Percentiles rank a stretch among this genome's conserved stretches.
phyloP scores from a whole-genome alignment of 2,113 vertebrate genomes.

The Megaceryle torquata region DNA sequence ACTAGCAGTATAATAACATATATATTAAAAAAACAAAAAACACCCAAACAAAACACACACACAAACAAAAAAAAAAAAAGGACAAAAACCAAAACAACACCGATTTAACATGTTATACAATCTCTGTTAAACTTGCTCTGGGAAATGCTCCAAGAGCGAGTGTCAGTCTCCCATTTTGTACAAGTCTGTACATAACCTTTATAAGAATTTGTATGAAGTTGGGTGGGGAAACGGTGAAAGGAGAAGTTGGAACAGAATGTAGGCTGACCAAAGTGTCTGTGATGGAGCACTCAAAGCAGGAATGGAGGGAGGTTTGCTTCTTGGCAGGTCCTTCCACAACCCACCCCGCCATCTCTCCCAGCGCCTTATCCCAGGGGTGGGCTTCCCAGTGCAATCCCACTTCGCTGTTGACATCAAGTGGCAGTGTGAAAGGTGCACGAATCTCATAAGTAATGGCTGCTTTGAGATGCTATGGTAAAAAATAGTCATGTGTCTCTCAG shows the following conservation, averaged over 20 bases:
- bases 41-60: too few relatives aligned
- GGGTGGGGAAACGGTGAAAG: constrained; percentile 51
- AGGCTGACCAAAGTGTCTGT: neutral
- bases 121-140: constrained; percentile 56
- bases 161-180: constrained; percentile 65
- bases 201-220: constrained; percentile 44
- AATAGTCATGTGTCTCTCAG: neutral
- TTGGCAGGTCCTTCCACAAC: neutral
- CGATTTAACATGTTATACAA: constrained; percentile 58
- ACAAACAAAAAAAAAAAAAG: neutral
- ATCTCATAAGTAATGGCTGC: neutral
- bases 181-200: constrained; percentile 64
- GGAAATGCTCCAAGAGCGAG: constrained; percentile 57
- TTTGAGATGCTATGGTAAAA: neutral
- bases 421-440: neutral
- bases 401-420: neutral
- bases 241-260: constrained; percentile 16
- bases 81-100: neutral
- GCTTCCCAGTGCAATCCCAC: neutral
- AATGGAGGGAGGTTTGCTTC: neutral
- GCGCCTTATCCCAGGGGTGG: neutral
- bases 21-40: neutral
- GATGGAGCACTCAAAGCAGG: neutral
- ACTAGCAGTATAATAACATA: constrained; percentile 20
- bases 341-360: neutral